Conservation (phyloP, 2,797 vertebrate genomes). For the Xiphorhynchus erythropygius region DNA sequence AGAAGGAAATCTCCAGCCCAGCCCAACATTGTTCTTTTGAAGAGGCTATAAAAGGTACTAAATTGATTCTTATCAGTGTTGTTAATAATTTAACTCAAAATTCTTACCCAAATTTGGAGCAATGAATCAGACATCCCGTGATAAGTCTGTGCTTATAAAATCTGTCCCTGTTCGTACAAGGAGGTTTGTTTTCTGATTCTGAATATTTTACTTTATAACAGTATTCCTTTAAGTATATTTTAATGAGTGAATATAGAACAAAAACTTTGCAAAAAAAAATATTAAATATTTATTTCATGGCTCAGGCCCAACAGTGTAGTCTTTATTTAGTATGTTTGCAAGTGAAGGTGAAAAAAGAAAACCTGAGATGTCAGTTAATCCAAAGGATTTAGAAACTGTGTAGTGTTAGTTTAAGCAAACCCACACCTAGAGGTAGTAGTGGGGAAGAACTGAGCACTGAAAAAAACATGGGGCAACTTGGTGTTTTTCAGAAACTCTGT, state of each 20-base stretch:
- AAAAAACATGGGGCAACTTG: fast-evolving
- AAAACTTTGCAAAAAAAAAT: not conserved
- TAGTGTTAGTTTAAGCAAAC: not conserved
- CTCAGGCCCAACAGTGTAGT: not conserved
- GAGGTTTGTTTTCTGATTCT: not conserved
- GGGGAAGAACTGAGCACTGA: not conserved
- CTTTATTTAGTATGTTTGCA: not conserved
- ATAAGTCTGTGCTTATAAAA: constrained; percentile 9
- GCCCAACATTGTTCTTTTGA: constrained; percentile 92
- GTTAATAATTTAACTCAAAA: constrained; percentile 46
- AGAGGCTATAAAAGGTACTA: constrained; percentile 91
- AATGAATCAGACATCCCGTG: constrained; percentile 14
- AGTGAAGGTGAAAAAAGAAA: not conserved
- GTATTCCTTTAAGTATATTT: not conserved
- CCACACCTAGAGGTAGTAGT: not conserved
- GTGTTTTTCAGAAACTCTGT: not conserved
- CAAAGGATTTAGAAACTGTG: not conserved
- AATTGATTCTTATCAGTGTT: constrained; percentile 65
- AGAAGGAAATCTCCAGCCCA: constrained; percentile 91
- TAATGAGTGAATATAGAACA: not conserved
- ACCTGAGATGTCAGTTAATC: not conserved
- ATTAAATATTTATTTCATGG: not conserved
- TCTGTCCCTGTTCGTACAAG: not conserved
- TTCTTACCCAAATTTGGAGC: constrained; percentile 9
- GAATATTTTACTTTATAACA: not conserved